Evolutionary conservation across 2,888 invertebrate species (phyloP), one percentile per base, ranked within the genome.

Genomic region (Drosophila engyochracea): DNA sequence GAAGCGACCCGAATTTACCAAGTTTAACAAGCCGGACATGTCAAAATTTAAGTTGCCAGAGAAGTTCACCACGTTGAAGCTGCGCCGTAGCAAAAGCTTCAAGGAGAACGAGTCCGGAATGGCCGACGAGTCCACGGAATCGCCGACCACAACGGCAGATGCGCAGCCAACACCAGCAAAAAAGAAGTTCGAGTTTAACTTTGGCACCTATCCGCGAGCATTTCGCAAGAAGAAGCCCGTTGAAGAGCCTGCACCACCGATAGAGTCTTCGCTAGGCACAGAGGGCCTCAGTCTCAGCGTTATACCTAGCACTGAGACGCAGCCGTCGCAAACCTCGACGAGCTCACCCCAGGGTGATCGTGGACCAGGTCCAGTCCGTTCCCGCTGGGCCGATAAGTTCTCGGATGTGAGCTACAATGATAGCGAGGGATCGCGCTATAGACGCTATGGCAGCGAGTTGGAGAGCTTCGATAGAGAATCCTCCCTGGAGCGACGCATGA

Each of bases 121-220:
- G 49, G 66, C 74, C 14, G 65, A 76, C 0, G 90, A 81, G 22
- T 72, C 85, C 22, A 63, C 77, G 6, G 91, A 85, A 37, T 64
- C 85, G 0, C 81, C 77, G 22, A 41, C 70, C 9, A 70, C 69
- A 39, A 59, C 78, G 0, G 59, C 67, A 12, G 69, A 72, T 30
- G 62, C 58, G 3, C 68, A 71, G n/a, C 49, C 91, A 0, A 51
- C 81, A n/a, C 77, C 88, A 2, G 52, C 71, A 55, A 95, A 95
- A 83, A 95, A 95, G 82, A 94, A 95, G 78, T 96, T 97, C 89
- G 95, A 95, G 60, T 95, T 96, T 90, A 96, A 96, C 92, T 96
- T 96, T 77, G 95, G 95, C 82, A 97, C 97, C 0, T 97, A 96
- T 91, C 97, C 97, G 0, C 95, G 97, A 82, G 94, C 97, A 79